Percentiles rank a stretch among this genome's conserved stretches.
phyloP scores from a whole-genome alignment of 2,797 vertebrate species.

The Chromobotia macracanthus region DNA sequence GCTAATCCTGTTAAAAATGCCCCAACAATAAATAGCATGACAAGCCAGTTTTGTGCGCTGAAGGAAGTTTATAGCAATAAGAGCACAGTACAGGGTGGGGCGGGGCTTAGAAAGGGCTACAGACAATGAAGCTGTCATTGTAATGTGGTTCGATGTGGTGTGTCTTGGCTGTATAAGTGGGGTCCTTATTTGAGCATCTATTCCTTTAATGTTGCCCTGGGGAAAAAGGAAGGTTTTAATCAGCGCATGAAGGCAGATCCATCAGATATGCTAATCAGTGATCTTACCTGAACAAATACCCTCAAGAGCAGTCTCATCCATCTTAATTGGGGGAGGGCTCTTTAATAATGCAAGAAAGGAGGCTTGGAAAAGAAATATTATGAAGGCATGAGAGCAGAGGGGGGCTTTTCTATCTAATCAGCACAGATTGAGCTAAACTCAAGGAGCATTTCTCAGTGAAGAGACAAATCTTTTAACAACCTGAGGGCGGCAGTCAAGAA shows the following conservation, averaged over 20 bases:
- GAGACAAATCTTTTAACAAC: constrained; percentile 21
- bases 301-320: constrained; percentile 76
- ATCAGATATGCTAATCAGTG: constrained; percentile 80
- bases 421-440: constrained; percentile 36
- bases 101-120: constrained; percentile 43
- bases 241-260: constrained; percentile 72
- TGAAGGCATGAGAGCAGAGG: constrained; percentile 53
- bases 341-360: constrained; percentile 76
- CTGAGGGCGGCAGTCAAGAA: not conserved
- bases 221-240: constrained; percentile 68
- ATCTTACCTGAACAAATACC: constrained; percentile 79
- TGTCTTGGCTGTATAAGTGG: constrained; percentile 2
- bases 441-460: constrained; percentile 30
- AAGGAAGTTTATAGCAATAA: constrained; percentile 26
- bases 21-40: constrained; percentile 76
- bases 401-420: constrained; percentile 41
- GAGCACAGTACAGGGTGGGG: not conserved
- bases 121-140: constrained; percentile 13
- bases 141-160: constrained; percentile 4
- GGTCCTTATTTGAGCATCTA: constrained; percentile 53
- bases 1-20: constrained; percentile 76
- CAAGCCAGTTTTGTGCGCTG: constrained; percentile 46
- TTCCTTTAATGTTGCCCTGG: constrained; percentile 62
- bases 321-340: constrained; percentile 77
- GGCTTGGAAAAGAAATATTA: constrained; percentile 54